Conservation (phyloP, 2,888 invertebrate genomes). For the Drosophila vallismaia region DNA sequence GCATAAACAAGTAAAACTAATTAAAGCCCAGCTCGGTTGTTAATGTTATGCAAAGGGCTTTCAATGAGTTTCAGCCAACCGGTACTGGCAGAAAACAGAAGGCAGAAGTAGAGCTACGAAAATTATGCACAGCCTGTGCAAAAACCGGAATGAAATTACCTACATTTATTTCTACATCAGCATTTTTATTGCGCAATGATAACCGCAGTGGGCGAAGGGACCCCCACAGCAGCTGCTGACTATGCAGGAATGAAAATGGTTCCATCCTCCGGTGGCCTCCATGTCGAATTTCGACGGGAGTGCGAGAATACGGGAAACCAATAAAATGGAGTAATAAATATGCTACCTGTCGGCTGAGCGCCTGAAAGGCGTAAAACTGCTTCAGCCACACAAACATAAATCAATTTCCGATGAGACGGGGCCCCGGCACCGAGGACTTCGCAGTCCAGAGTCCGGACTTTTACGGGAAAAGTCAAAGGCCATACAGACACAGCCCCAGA, state of each 20-base stretch:
- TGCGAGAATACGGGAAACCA: slow-evolving; percentile 37
- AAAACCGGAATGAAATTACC: slow-evolving; percentile 66
- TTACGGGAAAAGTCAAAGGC: slow-evolving; percentile 21
- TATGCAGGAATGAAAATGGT: slow-evolving; percentile 8
- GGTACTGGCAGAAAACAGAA: background rate
- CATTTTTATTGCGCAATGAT: slow-evolving; percentile 65
- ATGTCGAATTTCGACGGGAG: slow-evolving; percentile 2
- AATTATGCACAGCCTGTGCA: slow-evolving; percentile 72
- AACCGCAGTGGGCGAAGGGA: slow-evolving; percentile 28
- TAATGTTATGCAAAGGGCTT: slow-evolving; percentile 76
- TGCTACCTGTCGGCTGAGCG: slow-evolving; percentile 57
- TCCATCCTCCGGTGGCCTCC: slow-evolving; percentile 2
- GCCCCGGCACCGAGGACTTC: background rate
- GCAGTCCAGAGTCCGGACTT: background rate
- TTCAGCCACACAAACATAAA: slow-evolving; percentile 42
- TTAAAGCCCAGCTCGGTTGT: slow-evolving; percentile 72
- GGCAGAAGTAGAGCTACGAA: slow-evolving; percentile 32
- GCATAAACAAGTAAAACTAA: slow-evolving; percentile 75
- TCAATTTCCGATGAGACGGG: slow-evolving; percentile 41
- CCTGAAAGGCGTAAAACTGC: slow-evolving; percentile 64
- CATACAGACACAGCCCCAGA: slow-evolving; percentile 6
- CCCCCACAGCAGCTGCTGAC: slow-evolving; percentile 17
- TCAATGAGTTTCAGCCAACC: slow-evolving; percentile 54
- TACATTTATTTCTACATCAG: slow-evolving; percentile 76
- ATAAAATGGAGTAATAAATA: slow-evolving; percentile 70